A percentile compares a stretch with the other conserved stretches of the same genome.
Conservation (phyloP, 2,888 invertebrate species). For the Myopa tessellatipennis region DNA sequence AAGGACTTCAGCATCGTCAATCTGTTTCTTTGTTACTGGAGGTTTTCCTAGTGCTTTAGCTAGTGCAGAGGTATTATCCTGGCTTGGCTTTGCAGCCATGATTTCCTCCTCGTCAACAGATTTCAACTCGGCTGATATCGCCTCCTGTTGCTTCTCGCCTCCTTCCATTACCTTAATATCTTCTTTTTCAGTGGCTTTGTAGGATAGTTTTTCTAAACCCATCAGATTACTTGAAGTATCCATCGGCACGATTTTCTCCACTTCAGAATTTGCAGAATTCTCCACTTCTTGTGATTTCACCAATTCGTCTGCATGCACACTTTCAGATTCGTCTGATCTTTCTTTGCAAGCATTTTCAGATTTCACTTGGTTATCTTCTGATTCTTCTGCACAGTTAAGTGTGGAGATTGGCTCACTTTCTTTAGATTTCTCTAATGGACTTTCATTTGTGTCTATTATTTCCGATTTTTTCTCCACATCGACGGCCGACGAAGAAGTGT, state of each 20-base stretch:
- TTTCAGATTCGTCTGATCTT: conserved; percentile 42
- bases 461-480: conserved; percentile 44
- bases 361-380: conserved; percentile 46
- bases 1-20: conserved; percentile 53
- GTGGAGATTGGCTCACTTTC: background rate
- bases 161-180: conserved; percentile 36
- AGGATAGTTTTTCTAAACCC: conserved; percentile 30
- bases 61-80: background rate
- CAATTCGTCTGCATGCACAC: conserved; percentile 50
- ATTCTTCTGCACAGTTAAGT: conserved; percentile 38
- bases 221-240: background rate
- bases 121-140: background rate
- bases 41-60: conserved; percentile 4
- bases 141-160: conserved; percentile 9
- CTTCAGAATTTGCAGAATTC: conserved; percentile 39
- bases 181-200: conserved; percentile 37
- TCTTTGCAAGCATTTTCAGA: conserved; percentile 37
- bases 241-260: conserved; percentile 30
- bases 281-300: conserved; percentile 35
- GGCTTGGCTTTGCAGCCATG: background rate
- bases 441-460: conserved; percentile 45
- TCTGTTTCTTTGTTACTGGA: conserved; percentile 7
- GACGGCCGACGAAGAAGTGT: background rate
- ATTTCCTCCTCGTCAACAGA: conserved; percentile 9
- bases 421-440: background rate